A percentile compares a stretch with the other conserved stretches of the same genome.
Conservation (phyloP, 1,140 invertebrate species). For the Trissolcus basalis region DNA sequence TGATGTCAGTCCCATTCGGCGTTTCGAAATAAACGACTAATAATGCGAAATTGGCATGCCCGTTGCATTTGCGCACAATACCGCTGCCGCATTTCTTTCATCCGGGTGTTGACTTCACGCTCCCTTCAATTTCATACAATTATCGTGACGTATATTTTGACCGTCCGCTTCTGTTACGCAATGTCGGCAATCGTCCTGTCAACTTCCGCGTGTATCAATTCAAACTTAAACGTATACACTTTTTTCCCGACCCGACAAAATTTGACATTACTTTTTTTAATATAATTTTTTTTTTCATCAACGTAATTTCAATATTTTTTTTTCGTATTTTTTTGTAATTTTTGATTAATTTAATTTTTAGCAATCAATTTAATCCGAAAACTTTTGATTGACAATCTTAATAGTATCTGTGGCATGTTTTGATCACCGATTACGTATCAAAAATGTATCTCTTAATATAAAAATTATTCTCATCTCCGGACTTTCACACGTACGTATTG, state of each 20-base stretch:
- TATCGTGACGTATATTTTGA: slow-evolving; percentile 22
- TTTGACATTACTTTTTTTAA: too few species aligned
- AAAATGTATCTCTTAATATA: slow-evolving; percentile 5
- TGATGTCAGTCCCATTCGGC: background rate
- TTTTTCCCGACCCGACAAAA: too few species aligned
- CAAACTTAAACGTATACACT: slow-evolving; percentile 52
- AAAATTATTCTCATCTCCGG: background rate
- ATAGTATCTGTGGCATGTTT: background rate
- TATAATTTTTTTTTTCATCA: background rate
- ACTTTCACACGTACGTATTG: background rate
- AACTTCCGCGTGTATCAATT: slow-evolving; percentile 36
- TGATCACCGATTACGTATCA: background rate
- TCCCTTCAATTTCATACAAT: slow-evolving; percentile 25
- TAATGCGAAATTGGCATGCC: slow-evolving; percentile 20
- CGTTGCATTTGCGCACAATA: slow-evolving; percentile 14
- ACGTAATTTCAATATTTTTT: background rate
- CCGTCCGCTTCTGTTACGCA: slow-evolving; percentile 14
- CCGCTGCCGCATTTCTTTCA: slow-evolving; percentile 10
- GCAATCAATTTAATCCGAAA: too few species aligned
- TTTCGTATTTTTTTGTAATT: background rate
- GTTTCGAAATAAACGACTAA: slow-evolving; percentile 10
- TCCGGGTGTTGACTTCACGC: slow-evolving; percentile 21
- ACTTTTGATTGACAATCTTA: background rate
- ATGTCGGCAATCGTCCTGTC: slow-evolving; percentile 21
- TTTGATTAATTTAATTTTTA: too few species aligned